These are phyloP conservation scores for Petroica traversi DNA, from an alignment of 2,113 vertebrate species.

Conservation along the genomic window DNA sequence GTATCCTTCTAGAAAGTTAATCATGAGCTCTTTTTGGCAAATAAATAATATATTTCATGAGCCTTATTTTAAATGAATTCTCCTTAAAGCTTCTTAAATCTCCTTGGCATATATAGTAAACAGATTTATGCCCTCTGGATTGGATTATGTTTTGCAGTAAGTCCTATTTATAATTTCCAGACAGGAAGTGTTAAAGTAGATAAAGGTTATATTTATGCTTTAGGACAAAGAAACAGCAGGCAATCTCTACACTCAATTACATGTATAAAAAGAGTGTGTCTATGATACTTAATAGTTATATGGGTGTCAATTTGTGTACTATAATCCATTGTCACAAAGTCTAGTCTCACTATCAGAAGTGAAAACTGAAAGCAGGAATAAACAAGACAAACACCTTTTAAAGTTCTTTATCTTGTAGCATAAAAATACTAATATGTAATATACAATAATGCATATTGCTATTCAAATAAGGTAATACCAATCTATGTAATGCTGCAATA, in stretches of 20 bases:
- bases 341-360: neutral
- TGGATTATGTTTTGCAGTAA: neutral
- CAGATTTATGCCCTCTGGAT: neutral
- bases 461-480: neutral
- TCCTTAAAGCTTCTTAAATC: neutral
- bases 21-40: neutral
- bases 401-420: neutral
- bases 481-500: neutral
- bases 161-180: neutral
- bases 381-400: neutral
- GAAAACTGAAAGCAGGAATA: neutral
- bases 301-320: neutral
- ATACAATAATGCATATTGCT: neutral
- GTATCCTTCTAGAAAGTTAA: neutral
- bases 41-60: neutral
- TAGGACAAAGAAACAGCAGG: neutral
- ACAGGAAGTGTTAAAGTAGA: neutral
- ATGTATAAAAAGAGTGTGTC: neutral
- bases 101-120: neutral
- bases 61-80: slow-evolving; percentile 8
- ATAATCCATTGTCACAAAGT: neutral
- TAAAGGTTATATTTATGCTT: neutral
- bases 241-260: neutral
- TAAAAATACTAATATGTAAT: neutral
- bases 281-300: neutral